phyloP scores from a whole-genome alignment of 2,888 invertebrate genomes.

The Tetramorium bicarinatum region DNA sequence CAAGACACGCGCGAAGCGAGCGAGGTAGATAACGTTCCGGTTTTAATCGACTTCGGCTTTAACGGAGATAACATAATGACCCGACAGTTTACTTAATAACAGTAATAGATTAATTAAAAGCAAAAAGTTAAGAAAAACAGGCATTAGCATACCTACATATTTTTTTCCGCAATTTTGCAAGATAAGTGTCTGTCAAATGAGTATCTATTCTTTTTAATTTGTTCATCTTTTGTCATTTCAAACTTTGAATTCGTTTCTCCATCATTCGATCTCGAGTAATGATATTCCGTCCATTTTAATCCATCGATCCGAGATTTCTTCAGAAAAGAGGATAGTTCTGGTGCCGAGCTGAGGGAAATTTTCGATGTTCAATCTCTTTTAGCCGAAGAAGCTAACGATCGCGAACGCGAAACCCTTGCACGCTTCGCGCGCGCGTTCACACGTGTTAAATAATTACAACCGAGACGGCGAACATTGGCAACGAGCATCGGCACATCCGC shows the following conservation, averaged over 20 bases:
- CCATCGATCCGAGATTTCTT: not conserved
- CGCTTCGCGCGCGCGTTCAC: slow-evolving; percentile 38
- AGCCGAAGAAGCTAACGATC: not conserved
- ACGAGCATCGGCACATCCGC: slow-evolving; percentile 8
- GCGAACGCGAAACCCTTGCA: not conserved
- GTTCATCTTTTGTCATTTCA: slow-evolving; percentile 17
- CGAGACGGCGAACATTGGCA: slow-evolving; percentile 35
- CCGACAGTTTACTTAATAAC: not conserved
- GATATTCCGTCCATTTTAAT: not conserved
- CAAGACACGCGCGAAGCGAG: slow-evolving; percentile 71
- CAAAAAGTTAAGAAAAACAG: not conserved
- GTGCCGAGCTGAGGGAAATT: not conserved
- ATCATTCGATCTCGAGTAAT: not conserved
- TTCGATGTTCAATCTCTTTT: not conserved
- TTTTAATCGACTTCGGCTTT: slow-evolving; percentile 13
- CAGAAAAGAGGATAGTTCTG: too few relatives aligned
- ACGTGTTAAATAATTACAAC: slow-evolving; percentile 48
- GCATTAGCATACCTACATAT: not conserved
- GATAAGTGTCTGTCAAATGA: too few relatives aligned
- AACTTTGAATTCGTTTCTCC: not conserved
- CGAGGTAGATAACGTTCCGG: slow-evolving; percentile 48
- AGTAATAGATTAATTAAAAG: slow-evolving; percentile 4
- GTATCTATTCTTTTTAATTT: not conserved
- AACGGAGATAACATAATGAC: not conserved
- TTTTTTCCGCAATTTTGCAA: not conserved